Evolutionary conservation across 2,113 vertebrate genomes (phyloP), one percentile per base, ranked within the genome.

Genomic region (Mesitornis unicolor): DNA sequence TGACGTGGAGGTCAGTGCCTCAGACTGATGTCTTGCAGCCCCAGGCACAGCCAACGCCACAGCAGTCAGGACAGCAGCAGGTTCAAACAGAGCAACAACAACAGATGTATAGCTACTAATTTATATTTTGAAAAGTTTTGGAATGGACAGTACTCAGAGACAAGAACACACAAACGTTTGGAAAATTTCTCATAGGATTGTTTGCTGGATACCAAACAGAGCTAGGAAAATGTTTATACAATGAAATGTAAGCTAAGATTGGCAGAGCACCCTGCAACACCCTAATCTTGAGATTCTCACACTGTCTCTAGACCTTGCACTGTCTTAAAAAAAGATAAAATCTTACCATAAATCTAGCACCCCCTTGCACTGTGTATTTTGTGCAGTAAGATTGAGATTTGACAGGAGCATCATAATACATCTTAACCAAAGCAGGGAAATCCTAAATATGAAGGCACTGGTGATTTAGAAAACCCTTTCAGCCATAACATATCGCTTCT

Each of bases 41-140:
- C 2, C 97, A 97, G 7, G 95, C 90, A 7, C 97, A 97, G 13
- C 97, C 98, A 56, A 6, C 96, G 1, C 97, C 97, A 45, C 97
- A 96, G 33, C 96, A 85, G 70, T 96, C 98, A 1, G 84, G 98
- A 26, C 98, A 98, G 84, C 95, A 96, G 19, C 97, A 97, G 59
- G 98, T 97, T 11, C 98, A 86, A 12, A 95, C 98, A 4, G 98
- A 98, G 64, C 97, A 98, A 61, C 99, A 98, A 71, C 98, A 98
- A 84, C 99, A 99, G 96, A 99, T 99, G 99, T 99, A 99, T 97
- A 98, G 98, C 98, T 99, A 99, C 97, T 99, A 97, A 98, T 94
- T 84, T 87, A 45, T 65, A 54, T 45, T 35, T 50, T 5, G 13
- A 50, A n/a, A 79, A 51, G 60, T 33, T 76, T 80, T 80, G 50